A percentile compares a stretch with the other conserved stretches of the same genome.
Conservation (phyloP, 2,888 invertebrate genomes). For the Drosophila lutescens region DNA sequence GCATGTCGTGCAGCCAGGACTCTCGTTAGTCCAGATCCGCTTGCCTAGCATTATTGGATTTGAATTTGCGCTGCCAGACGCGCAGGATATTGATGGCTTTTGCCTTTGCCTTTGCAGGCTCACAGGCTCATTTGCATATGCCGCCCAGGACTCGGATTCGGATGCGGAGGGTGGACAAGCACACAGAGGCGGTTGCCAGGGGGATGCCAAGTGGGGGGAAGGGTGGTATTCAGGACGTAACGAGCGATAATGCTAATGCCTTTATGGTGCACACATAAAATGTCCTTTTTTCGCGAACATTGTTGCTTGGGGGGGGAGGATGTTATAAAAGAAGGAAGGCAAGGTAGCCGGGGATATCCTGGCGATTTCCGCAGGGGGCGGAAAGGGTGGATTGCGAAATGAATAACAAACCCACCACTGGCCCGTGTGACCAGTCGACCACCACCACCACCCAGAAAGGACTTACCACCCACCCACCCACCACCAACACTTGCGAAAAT, state of each 20-base stretch:
- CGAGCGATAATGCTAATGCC: slow-evolving; percentile 81
- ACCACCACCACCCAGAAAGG: slow-evolving; percentile 31
- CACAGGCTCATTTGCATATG: slow-evolving; percentile 67
- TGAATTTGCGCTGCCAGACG: slow-evolving; percentile 68
- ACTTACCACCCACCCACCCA: slow-evolving; percentile 43
- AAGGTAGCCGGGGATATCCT: slow-evolving; percentile 20
- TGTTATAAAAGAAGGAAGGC: background rate
- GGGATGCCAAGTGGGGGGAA: background rate
- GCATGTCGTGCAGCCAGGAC: slow-evolving; percentile 17
- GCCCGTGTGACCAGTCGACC: slow-evolving; percentile 55
- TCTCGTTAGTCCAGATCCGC: slow-evolving; percentile 55
- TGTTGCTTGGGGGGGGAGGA: slow-evolving; percentile 55
- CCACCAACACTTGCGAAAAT: slow-evolving; percentile 61
- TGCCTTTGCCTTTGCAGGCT: slow-evolving; percentile 19
- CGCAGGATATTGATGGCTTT: slow-evolving; percentile 70
- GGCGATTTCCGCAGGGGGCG: slow-evolving; percentile 17
- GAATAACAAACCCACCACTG: slow-evolving; percentile 66
- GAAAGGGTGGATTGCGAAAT: slow-evolving; percentile 55
- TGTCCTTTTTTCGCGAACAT: slow-evolving; percentile 78
- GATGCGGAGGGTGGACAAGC: slow-evolving; percentile 10
- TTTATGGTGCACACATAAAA: slow-evolving; percentile 79
- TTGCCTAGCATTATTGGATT: slow-evolving; percentile 68
- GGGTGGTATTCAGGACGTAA: slow-evolving; percentile 64
- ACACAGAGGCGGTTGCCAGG: slow-evolving; percentile 3
- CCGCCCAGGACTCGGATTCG: slow-evolving; percentile 33